Conservation (phyloP, 2,888 invertebrate genomes). For the Chrysodeixis includens region DNA sequence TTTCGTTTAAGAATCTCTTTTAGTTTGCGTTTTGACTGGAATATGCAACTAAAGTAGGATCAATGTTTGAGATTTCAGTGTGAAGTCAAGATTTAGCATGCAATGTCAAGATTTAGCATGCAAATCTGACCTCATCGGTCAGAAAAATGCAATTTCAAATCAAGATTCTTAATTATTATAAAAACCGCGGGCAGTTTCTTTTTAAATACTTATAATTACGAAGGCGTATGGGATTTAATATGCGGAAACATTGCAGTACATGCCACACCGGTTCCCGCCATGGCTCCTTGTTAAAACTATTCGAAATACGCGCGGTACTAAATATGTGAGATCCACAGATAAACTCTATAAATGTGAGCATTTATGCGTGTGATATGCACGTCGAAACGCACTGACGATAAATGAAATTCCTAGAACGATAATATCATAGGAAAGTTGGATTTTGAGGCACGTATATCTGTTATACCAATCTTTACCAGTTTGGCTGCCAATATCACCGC, state of each 20-base stretch:
- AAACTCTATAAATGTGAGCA: not conserved
- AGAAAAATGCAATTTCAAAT: no score
- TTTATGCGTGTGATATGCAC: not conserved
- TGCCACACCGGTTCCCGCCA: not conserved
- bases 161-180: no score
- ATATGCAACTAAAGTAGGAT: no score
- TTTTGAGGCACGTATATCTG: not conserved
- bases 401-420: not conserved
- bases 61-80: no score
- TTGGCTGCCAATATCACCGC: not conserved
- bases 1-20: not conserved
- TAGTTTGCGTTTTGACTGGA: no score
- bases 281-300: not conserved
- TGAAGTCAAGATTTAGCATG: no score
- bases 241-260: not conserved
- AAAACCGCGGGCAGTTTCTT: no score
- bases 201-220: no score
- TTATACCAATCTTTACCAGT: not conserved
- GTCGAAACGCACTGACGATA: not conserved
- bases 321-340: constrained; percentile 4
- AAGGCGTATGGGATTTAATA: not conserved
- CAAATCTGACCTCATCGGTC: no score
- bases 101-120: no score
- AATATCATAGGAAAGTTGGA: not conserved
- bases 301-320: not conserved